Evolutionary conservation across 2,888 invertebrate genomes (phyloP).

Genomic region (Cenopis cana): DNA sequence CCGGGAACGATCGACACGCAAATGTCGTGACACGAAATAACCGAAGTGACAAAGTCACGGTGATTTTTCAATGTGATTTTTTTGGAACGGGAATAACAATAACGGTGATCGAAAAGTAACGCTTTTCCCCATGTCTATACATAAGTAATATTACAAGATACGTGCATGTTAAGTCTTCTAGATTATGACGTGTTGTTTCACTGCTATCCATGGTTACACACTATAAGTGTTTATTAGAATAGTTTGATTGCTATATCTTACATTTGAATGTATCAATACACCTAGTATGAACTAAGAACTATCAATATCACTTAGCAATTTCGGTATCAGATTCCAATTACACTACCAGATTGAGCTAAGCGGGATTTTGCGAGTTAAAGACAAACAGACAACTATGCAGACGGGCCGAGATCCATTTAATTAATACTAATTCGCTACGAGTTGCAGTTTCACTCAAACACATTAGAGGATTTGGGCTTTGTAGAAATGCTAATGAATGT

Average conservation of each 20-base stretch:
- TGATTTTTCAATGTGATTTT: too few relatives aligned
- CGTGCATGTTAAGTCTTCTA: neutral
- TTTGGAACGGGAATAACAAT: too few relatives aligned
- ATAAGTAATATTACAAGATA: too few relatives aligned
- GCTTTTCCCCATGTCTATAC: too few relatives aligned
- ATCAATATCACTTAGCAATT: slow-evolving; percentile 21
- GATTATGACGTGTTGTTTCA: neutral
- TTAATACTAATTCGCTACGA: slow-evolving; percentile 49
- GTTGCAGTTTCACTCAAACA: slow-evolving; percentile 33
- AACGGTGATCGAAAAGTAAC: too few relatives aligned
- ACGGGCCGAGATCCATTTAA: slow-evolving; percentile 51
- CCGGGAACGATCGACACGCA: too few relatives aligned
- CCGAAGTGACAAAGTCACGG: too few relatives aligned
- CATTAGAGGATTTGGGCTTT: slow-evolving; percentile 33
- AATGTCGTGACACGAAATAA: too few relatives aligned
- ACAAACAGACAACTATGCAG: slow-evolving; percentile 54
- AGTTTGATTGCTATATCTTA: too few relatives aligned
- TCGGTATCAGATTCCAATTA: slow-evolving; percentile 37
- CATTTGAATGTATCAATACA: too few relatives aligned
- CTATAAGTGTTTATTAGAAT: too few relatives aligned
- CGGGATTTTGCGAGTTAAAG: slow-evolving; percentile 45
- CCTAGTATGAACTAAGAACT: neutral
- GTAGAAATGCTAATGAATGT: slow-evolving; percentile 3
- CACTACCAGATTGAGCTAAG: slow-evolving; percentile 39
- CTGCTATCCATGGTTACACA: too few relatives aligned